These are phyloP conservation scores for Tinea pellionella DNA, from an alignment of 2,888 invertebrate species.

Conservation along the genomic window DNA sequence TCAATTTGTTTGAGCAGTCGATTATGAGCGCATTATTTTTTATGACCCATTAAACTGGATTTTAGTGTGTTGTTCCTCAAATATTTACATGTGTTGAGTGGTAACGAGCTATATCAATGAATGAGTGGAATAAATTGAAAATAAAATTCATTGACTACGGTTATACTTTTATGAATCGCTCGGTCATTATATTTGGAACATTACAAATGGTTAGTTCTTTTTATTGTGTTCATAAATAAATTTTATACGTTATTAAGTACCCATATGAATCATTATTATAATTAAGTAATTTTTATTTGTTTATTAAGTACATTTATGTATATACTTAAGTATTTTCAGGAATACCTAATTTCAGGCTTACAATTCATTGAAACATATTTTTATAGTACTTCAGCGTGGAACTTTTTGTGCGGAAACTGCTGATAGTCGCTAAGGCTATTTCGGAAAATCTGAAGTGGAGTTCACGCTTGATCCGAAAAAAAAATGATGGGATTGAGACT, in stretches of 20 bases:
- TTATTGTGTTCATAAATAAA: background rate
- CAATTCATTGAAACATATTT: too few species aligned
- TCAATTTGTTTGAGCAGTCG: constrained; percentile 46
- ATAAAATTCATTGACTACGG: background rate
- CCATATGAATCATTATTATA: too few species aligned
- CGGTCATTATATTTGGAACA: background rate
- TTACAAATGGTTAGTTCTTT: background rate
- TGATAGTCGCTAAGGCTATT: too few species aligned
- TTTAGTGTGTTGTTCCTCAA: constrained; percentile 47
- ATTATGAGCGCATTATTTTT: constrained; percentile 52
- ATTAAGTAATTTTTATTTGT: too few species aligned
- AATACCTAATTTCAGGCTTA: too few species aligned
- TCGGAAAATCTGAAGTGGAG: too few species aligned
- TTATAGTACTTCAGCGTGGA: too few species aligned
- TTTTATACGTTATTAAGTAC: background rate
- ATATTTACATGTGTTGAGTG: constrained; percentile 42
- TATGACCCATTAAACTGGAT: constrained; percentile 48
- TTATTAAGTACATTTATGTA: too few species aligned
- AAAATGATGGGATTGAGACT: too few species aligned
- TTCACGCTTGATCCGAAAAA: too few species aligned
- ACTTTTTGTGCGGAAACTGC: too few species aligned
- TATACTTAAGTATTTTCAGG: too few species aligned
- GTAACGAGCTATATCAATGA: constrained; percentile 20
- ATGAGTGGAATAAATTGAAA: background rate
- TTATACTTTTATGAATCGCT: background rate